Base-by-base conservation (phyloP, 2,797 vertebrate genomes). In the Gymnoscopelus microlampas region DNA sequence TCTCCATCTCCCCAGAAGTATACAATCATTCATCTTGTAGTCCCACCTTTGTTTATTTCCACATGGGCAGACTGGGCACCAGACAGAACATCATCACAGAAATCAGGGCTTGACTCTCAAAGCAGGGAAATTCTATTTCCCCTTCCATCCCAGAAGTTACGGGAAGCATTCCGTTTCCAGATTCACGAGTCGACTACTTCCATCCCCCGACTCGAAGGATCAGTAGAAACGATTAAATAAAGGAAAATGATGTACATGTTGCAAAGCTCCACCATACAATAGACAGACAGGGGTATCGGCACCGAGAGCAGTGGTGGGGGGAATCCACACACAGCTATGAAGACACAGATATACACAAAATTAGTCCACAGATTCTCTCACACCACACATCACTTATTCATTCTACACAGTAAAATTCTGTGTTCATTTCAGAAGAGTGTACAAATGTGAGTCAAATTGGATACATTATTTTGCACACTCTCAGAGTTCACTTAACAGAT, bases 11-110 rank as follows among this genome's bases (percentile, higher is more conserved):
- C 35, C 44, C 12, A n/a, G 32, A 13, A 58, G 12, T 6, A 86
- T 85, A 89, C 84, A 89, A 81, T 90, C 79, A 86, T 89, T 83
- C 79, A 85, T 89, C 82, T 88, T 82, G 80, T 78, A 53, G 60
- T 66, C 73, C 71, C 73, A 80, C 81, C 66, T 69, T 63, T 59
- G 75, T 78, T 85, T 81, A 63, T 73, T 77, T 85, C 77, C 70
- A 66, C 57, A 80, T 58, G 80, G 77, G 81, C 77, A 64, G 19
- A 19, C 19, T 19, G 19, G 19, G 19, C 19, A 19, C 78, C 63
- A 70, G 66, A 39, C 66, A 4, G 60, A 85, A 82, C 85, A 82
- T 81, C 83, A 78, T 85, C 87, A 75, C 76, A 73, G 60, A 76
- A 80, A 75, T 74, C 77, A 32, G 53, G 35, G 56, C 76, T 66